These are phyloP conservation scores for Enteromius radiatus DNA, from an alignment of 2,797 vertebrate species.

Conservation along the genomic window DNA sequence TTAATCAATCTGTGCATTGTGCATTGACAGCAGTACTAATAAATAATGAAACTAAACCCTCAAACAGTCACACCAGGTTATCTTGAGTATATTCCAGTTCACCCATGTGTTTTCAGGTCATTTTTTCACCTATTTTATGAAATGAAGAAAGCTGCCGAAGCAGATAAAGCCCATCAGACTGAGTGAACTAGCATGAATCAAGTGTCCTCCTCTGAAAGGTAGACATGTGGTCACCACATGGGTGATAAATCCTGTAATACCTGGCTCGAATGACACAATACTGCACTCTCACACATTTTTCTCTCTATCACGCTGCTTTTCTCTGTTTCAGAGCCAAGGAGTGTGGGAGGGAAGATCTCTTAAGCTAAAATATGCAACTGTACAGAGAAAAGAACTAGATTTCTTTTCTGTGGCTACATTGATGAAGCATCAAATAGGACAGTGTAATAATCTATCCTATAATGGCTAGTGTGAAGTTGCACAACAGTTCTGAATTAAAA, in stretches of 20 bases:
- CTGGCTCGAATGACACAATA: slow-evolving; percentile 49
- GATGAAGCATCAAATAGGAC: slow-evolving; percentile 1
- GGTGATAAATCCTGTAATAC: slow-evolving; percentile 68
- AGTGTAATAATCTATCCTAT: neutral
- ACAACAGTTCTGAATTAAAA: slow-evolving; percentile 33
- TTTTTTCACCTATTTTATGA: slow-evolving; percentile 65
- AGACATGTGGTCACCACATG: slow-evolving; percentile 76
- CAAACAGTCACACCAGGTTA: slow-evolving; percentile 54
- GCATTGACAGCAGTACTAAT: neutral
- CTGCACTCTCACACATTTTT: slow-evolving; percentile 14
- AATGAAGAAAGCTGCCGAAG: slow-evolving; percentile 63
- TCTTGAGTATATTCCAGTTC: slow-evolving; percentile 61
- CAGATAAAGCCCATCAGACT: slow-evolving; percentile 73
- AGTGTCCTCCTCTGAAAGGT: slow-evolving; percentile 64
- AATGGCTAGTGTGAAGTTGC: slow-evolving; percentile 9
- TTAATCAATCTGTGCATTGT: neutral
- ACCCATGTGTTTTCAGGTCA: slow-evolving; percentile 70
- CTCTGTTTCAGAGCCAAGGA: slow-evolving; percentile 42
- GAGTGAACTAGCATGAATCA: slow-evolving; percentile 72
- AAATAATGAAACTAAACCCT: neutral
- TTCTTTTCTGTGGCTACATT: neutral
- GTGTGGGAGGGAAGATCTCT: slow-evolving; percentile 32
- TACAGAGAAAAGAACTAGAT: slow-evolving; percentile 14
- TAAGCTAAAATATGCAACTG: slow-evolving; percentile 15
- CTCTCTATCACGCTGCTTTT: slow-evolving; percentile 1